These are phyloP conservation scores for Nephrotoma appendiculata DNA, from an alignment of 2,888 invertebrate genomes.

Conservation along the genomic window DNA sequence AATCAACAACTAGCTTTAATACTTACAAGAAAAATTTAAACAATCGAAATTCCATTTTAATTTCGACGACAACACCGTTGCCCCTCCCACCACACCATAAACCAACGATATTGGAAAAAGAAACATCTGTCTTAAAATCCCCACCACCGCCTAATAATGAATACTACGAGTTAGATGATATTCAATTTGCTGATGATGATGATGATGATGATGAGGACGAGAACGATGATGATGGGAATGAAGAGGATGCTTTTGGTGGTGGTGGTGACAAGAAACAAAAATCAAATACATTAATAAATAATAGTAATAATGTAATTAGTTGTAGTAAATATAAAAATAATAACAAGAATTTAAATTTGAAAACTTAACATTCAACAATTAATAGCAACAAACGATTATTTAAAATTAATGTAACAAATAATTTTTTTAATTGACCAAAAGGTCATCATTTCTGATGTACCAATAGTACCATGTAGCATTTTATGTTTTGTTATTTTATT, in stretches of 20 bases:
- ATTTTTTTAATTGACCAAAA: neutral
- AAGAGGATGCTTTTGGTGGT: neutral
- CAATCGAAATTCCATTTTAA: constrained; percentile 14
- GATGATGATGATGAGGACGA: constrained; percentile 10
- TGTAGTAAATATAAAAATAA: neutral
- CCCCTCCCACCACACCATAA: constrained; percentile 17
- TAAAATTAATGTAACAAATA: neutral
- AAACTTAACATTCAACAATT: neutral
- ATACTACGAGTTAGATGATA: constrained; percentile 43
- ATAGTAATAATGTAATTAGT: neutral
- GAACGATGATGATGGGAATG: neutral
- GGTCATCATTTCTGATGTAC: neutral
- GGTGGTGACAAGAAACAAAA: neutral
- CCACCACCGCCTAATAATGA: constrained; percentile 35
- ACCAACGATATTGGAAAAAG: constrained; percentile 38
- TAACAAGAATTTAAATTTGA: neutral
- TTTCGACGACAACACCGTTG: constrained; percentile 25
- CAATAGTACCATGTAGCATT: neutral
- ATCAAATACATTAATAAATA: neutral
- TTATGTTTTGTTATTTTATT: neutral
- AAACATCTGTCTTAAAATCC: constrained; percentile 51
- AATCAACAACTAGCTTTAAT: constrained; percentile 23
- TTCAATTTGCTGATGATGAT: constrained; percentile 54
- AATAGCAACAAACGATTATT: neutral
- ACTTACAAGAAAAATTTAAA: neutral